These are phyloP conservation scores for Tetragnatha montana DNA, from an alignment of 2,888 invertebrate genomes.

Conservation along the genomic window DNA sequence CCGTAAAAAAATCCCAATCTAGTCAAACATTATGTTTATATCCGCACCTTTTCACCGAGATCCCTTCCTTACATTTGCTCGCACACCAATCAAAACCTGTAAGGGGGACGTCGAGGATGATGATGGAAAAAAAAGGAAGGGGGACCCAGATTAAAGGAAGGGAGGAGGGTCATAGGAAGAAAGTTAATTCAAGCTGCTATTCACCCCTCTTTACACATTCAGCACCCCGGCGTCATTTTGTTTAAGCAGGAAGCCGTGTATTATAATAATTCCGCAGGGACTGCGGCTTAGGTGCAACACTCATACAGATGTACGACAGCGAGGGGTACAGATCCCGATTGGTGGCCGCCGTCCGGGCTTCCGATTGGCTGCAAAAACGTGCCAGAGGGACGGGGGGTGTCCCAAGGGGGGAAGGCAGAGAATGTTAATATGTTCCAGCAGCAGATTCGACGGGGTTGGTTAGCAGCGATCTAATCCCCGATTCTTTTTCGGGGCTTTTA, in stretches of 20 bases:
- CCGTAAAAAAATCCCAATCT: constrained; percentile 12
- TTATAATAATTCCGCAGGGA: constrained; percentile 58
- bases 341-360: constrained; percentile 41
- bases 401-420: constrained; percentile 60
- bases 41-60: constrained; percentile 37
- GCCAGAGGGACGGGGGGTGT: constrained; percentile 42
- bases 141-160: constrained; percentile 36
- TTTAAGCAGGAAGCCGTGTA: constrained; percentile 66
- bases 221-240: constrained; percentile 55
- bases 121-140: constrained; percentile 11
- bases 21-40: constrained; percentile 52
- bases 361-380: constrained; percentile 67
- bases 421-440: constrained; percentile 70
- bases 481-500: constrained; percentile 64
- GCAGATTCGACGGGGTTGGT: constrained; percentile 67
- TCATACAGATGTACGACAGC: constrained; percentile 69
- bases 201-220: constrained; percentile 4
- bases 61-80: constrained; percentile 36
- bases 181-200: constrained; percentile 59
- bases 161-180: constrained; percentile 48
- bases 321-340: constrained; percentile 48
- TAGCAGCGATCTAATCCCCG: constrained; percentile 66
- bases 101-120: not conserved
- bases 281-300: constrained; percentile 68
- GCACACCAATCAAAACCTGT: constrained; percentile 48